Conservation (phyloP, 2,888 invertebrate genomes). For the Ametastegia equiseti region DNA sequence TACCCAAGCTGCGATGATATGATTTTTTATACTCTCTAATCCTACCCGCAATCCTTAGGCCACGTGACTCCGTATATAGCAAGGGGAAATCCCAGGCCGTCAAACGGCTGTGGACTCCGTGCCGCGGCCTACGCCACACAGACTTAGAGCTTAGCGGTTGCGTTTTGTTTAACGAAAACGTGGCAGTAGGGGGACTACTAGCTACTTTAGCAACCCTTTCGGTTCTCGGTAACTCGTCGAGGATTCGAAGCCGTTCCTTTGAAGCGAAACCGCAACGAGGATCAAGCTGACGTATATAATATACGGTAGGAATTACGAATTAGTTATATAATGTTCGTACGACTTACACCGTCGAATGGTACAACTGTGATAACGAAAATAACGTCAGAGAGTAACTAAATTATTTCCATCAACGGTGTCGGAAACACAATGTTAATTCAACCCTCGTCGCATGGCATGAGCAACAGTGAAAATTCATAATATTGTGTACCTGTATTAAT, state of each 20-base stretch:
- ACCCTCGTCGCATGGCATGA: background rate
- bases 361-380: background rate
- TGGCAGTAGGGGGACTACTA: constrained; percentile 20
- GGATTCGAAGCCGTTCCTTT: constrained; percentile 12
- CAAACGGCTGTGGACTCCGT: constrained; percentile 41
- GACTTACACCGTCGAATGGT: background rate
- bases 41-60: constrained; percentile 44
- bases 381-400: background rate
- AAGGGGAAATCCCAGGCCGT: constrained; percentile 6
- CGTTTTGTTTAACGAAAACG: constrained; percentile 44
- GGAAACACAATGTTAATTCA: background rate
- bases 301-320: background rate
- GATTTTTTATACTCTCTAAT: constrained; percentile 46
- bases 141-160: constrained; percentile 43
- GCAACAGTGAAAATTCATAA: background rate
- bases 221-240: background rate
- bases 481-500: background rate
- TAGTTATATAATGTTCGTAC: background rate
- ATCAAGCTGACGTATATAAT: constrained; percentile 18
- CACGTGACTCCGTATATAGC: constrained; percentile 36
- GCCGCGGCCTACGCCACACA: constrained; percentile 37
- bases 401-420: background rate
- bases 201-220: constrained; percentile 37
- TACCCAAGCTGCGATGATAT: constrained; percentile 43
- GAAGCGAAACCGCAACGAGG: constrained; percentile 27